These are phyloP conservation scores for Autographa gamma DNA, from an alignment of 2,888 invertebrate species.

Conservation along the genomic window DNA sequence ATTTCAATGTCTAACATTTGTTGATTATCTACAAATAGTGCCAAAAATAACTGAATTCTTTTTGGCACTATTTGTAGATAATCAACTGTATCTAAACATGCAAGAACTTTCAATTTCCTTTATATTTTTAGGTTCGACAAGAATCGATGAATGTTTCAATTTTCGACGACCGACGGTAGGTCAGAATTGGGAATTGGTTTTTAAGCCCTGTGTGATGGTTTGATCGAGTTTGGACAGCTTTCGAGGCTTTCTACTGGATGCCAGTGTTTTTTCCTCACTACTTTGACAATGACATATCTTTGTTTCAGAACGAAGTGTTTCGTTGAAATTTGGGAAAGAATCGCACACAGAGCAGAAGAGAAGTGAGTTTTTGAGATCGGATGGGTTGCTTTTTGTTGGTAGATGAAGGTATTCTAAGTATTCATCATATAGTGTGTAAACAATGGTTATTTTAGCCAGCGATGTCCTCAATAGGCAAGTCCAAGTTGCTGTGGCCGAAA, in stretches of 20 bases:
- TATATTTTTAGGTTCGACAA: slow-evolving; percentile 31
- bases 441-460: no score
- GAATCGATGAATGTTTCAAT: slow-evolving; percentile 30
- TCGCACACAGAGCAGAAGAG: not conserved
- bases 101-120: slow-evolving; percentile 19
- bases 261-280: not conserved
- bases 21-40: no score
- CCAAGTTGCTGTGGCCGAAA: no score
- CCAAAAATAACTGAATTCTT: no score
- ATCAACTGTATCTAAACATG: not conserved
- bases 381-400: not conserved
- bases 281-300: not conserved
- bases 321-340: not conserved
- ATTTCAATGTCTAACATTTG: no score
- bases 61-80: no score
- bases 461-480: no score
- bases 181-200: slow-evolving; percentile 27
- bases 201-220: slow-evolving; percentile 11
- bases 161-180: not conserved
- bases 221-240: slow-evolving; percentile 8
- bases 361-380: not conserved
- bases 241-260: not conserved
- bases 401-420: not conserved
- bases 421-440: no score
- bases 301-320: not conserved